A percentile compares a stretch with the other conserved stretches of the same genome.
Evolutionary conservation across 1,140 invertebrate genomes (phyloP).

Genomic region (Zaprionus davidi): DNA sequence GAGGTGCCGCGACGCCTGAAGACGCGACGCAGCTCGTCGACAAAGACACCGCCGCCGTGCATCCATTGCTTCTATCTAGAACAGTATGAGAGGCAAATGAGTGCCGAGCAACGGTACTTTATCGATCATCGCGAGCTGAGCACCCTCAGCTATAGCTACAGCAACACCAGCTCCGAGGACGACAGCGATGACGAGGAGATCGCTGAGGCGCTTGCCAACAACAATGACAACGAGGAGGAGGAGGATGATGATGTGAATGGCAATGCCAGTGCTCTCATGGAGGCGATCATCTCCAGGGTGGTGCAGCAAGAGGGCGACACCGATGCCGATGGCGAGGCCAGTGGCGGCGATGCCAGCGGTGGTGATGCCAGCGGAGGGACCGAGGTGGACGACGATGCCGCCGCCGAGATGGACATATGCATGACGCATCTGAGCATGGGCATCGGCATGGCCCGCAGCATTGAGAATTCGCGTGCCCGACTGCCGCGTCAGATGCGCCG

Average conservation of each 20-base stretch:
- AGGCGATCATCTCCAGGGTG: slow-evolving; percentile 7
- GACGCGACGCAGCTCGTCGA: slow-evolving; percentile 86
- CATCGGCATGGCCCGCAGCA: slow-evolving; percentile 66
- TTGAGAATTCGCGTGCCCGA: slow-evolving; percentile 69
- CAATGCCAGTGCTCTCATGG: slow-evolving; percentile 56
- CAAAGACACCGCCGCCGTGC: slow-evolving; percentile 87
- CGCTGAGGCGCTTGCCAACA: slow-evolving; percentile 27
- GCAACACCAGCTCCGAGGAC: slow-evolving; percentile 84
- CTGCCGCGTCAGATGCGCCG: slow-evolving; percentile 74
- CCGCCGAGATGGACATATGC: slow-evolving; percentile 74
- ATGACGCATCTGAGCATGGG: slow-evolving; percentile 62
- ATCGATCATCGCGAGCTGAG: slow-evolving; percentile 83
- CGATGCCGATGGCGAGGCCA: slow-evolving; percentile 53
- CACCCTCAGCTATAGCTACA: slow-evolving; percentile 77
- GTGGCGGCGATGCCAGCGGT: slow-evolving; percentile 57
- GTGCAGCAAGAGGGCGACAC: neutral
- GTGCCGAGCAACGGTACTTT: slow-evolving; percentile 80
- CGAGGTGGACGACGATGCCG: slow-evolving; percentile 67
- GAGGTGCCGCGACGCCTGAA: slow-evolving; percentile 88
- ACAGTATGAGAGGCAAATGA: slow-evolving; percentile 86
- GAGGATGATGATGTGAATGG: slow-evolving; percentile 59
- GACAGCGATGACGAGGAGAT: slow-evolving; percentile 85
- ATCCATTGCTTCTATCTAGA: slow-evolving; percentile 88
- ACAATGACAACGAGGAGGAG: slow-evolving; percentile 84
- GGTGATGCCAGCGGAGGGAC: slow-evolving; percentile 33